Evolutionary conservation across 2,888 invertebrate genomes (phyloP).

Genomic region (Eretmocerus hayati): DNA sequence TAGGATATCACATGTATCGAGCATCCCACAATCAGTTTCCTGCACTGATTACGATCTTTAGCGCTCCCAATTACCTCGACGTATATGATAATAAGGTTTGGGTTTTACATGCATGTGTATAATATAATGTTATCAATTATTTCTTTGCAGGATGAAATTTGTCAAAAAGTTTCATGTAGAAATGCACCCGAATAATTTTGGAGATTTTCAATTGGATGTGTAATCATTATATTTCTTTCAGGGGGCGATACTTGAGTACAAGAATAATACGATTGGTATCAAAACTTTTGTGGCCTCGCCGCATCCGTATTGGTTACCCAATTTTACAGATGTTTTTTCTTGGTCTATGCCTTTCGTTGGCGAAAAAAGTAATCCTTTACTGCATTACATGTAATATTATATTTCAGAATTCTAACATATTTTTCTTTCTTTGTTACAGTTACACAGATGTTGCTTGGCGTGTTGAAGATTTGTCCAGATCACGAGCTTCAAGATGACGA

Average conservation of each 20-base stretch:
- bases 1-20: conserved; percentile 11
- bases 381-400: no score
- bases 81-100: conserved; percentile 16
- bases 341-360: conserved; percentile 19
- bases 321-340: conserved; percentile 8
- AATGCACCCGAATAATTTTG: no score
- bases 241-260: conserved; percentile 13
- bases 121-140: background rate
- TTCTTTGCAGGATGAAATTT: background rate
- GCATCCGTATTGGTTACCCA: conserved; percentile 20
- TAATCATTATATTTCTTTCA: no score
- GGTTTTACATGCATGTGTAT: background rate
- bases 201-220: no score
- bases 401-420: background rate
- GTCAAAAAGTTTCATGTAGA: background rate
- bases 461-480: conserved; percentile 14
- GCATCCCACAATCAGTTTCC: conserved; percentile 5
- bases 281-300: conserved; percentile 6
- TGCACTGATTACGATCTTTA: conserved; percentile 16
- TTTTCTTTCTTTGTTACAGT: conserved; percentile 4
- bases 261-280: conserved; percentile 6
- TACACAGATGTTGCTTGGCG: conserved; percentile 5
- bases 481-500: conserved; percentile 8
- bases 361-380: conserved; percentile 14
- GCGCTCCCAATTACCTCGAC: conserved; percentile 19